phyloP scores from a whole-genome alignment of 2,797 vertebrate genomes.

The Erethizon dorsatum region DNA sequence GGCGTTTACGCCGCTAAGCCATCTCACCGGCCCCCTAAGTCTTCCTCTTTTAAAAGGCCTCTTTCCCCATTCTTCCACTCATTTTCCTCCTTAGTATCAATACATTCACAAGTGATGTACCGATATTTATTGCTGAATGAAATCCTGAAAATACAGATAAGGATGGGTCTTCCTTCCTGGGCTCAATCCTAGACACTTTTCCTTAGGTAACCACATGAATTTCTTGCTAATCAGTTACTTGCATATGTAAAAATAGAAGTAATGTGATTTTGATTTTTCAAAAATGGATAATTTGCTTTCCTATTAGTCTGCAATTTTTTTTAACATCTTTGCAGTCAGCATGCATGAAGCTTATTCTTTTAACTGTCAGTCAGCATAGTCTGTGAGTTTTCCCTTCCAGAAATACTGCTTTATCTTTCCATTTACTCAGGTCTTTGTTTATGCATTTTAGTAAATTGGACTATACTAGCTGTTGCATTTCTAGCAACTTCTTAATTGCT shows the following conservation, averaged over 20 bases:
- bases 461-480: background rate
- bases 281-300: background rate
- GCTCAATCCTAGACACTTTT: background rate
- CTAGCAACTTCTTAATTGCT: background rate
- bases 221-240: background rate
- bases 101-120: background rate
- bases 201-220: background rate
- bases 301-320: background rate
- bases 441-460: background rate
- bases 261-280: background rate
- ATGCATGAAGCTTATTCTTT: background rate
- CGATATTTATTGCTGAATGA: background rate
- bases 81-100: background rate
- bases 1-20: too few relatives aligned
- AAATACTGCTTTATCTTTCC: background rate
- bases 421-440: slow-evolving; percentile 7
- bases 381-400: background rate
- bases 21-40: background rate
- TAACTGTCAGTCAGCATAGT: background rate
- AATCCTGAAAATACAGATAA: background rate
- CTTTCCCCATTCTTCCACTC: background rate
- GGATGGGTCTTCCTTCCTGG: background rate
- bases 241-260: background rate
- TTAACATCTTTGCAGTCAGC: background rate
- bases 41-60: background rate